These are phyloP conservation scores for Neodiprion lecontei DNA, from an alignment of 1,140 invertebrate species.

Conservation along the genomic window DNA sequence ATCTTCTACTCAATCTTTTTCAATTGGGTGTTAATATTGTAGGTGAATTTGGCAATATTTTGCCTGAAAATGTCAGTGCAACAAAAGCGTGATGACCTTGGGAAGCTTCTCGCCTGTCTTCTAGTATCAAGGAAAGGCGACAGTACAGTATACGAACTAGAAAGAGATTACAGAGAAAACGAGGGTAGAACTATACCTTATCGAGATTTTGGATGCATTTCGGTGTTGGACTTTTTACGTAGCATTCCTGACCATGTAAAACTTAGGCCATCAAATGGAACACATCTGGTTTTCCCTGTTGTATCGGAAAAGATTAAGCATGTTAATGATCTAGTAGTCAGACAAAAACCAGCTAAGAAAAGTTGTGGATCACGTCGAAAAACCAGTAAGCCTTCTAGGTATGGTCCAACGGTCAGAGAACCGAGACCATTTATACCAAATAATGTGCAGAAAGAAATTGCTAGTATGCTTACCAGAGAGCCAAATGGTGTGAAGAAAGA, in stretches of 20 bases:
- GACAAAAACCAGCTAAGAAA: conserved; percentile 31
- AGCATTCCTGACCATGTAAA: conserved; percentile 28
- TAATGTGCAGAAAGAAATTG: conserved; percentile 21
- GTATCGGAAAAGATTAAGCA: conserved; percentile 39
- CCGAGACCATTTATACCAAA: conserved; percentile 16
- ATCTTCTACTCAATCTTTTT: no score
- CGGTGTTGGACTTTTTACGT: conserved; percentile 30
- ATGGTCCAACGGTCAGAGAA: conserved; percentile 22
- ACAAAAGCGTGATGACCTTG: no score
- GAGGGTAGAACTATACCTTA: conserved; percentile 36
- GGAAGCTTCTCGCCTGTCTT: no score
- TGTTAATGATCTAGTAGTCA: conserved; percentile 37
- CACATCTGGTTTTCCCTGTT: conserved; percentile 29
- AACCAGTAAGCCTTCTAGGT: conserved; percentile 13
- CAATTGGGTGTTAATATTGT: no score
- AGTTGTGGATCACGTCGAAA: not conserved
- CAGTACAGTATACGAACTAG: not conserved
- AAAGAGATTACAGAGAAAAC: not conserved
- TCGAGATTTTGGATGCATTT: conserved; percentile 26
- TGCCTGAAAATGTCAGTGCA: no score
- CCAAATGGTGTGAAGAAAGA: conserved; percentile 30
- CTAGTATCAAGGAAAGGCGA: no score
- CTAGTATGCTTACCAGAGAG: conserved; percentile 23
- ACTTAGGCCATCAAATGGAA: not conserved
- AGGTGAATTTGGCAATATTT: no score